phyloP scores from a whole-genome alignment of 2,113 vertebrate species.

The Heptranchias perlo region DNA sequence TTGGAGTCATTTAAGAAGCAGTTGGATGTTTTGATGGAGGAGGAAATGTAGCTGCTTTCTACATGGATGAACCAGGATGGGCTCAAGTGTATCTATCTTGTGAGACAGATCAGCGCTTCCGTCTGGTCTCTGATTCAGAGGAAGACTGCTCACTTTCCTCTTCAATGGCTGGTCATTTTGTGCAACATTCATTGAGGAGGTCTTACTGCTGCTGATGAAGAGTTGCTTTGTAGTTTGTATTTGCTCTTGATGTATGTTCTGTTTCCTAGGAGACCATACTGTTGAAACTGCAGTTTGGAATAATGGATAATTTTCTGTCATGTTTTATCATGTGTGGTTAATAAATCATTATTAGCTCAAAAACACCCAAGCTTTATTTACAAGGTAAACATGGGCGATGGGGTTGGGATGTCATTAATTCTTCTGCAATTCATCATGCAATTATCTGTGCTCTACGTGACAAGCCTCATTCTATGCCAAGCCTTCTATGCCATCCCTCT shows the following conservation, averaged over 20 bases:
- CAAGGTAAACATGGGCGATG: too few relatives aligned
- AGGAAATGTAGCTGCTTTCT: background rate
- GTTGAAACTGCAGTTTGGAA: background rate
- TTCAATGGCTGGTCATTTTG: background rate
- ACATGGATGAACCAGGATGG: background rate
- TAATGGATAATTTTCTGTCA: background rate
- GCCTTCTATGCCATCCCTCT: background rate
- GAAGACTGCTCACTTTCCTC: background rate
- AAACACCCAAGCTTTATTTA: background rate
- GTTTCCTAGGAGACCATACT: background rate
- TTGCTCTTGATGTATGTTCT: background rate
- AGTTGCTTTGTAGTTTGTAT: too few relatives aligned
- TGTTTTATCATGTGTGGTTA: background rate
- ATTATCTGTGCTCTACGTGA: background rate
- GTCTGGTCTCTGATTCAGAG: background rate
- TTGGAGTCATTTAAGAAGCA: background rate
- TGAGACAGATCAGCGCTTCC: background rate
- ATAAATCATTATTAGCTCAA: background rate
- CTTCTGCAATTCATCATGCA: background rate
- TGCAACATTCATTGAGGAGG: background rate
- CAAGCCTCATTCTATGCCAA: background rate
- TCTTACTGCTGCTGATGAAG: background rate
- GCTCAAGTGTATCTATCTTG: background rate
- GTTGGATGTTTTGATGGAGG: background rate
- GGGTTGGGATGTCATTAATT: background rate